Percentiles rank a stretch among this genome's conserved stretches.
Evolutionary conservation across 2,888 invertebrate species (phyloP).

Genomic region (Tetramorium bicarinatum): DNA sequence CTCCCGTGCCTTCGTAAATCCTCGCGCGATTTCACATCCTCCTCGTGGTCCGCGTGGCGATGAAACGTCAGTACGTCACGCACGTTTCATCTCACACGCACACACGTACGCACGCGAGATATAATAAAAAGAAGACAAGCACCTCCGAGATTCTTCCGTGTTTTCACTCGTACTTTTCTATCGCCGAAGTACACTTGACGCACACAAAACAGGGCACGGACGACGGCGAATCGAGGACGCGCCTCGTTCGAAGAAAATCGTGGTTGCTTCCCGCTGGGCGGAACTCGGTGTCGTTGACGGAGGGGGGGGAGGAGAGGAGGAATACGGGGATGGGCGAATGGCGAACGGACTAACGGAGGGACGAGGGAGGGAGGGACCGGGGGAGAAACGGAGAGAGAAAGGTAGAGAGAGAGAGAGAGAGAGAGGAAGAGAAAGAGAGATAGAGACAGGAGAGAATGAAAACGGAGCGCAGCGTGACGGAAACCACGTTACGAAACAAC

Average conservation of each 20-base stretch:
- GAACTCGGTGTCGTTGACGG: constrained; percentile 67
- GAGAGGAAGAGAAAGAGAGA: constrained; percentile 39
- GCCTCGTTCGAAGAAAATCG: constrained; percentile 71
- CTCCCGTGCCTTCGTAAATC: not conserved
- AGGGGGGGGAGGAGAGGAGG: not conserved
- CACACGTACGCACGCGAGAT: no score
- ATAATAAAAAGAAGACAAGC: not conserved
- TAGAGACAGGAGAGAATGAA: constrained; percentile 68
- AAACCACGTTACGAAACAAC: constrained; percentile 73
- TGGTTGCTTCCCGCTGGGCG: constrained; percentile 70
- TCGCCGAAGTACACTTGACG: not conserved
- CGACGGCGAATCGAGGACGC: constrained; percentile 62
- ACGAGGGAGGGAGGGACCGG: constrained; percentile 31
- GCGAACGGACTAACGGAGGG: constrained; percentile 25
- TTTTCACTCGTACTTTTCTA: constrained; percentile 26
- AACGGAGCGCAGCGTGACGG: constrained; percentile 72
- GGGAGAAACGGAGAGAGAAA: constrained; percentile 53
- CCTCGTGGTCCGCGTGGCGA: not conserved
- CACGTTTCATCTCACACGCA: not conserved
- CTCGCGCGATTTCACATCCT: not conserved
- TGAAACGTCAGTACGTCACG: not conserved
- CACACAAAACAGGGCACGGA: constrained; percentile 61
- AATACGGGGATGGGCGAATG: constrained; percentile 11
- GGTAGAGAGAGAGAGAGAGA: no score
- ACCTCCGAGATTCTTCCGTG: constrained; percentile 4